phyloP scores from a whole-genome alignment of 2,888 invertebrate genomes.

The Catocala fraxini region DNA sequence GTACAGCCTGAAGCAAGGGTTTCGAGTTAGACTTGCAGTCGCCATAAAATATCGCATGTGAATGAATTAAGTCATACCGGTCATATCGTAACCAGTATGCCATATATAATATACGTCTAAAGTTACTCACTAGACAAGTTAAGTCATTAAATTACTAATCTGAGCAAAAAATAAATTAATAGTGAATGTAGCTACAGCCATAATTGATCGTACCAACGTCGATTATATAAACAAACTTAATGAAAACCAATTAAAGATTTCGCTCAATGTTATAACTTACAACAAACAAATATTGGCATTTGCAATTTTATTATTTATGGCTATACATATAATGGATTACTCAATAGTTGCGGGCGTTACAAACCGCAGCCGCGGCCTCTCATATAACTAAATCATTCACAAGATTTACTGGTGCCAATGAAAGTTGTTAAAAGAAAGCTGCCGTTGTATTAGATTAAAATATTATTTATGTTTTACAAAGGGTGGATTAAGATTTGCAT shows the following conservation, averaged over 20 bases:
- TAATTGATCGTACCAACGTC: conserved; percentile 45
- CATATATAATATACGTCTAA: neutral
- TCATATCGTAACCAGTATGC: neutral
- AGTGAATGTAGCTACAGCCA: conserved; percentile 33
- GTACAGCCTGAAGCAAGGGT: too few relatives aligned
- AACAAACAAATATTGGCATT: conserved; percentile 49
- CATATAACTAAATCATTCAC: conserved; percentile 53
- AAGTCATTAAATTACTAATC: conserved; percentile 11
- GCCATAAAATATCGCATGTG: too few relatives aligned
- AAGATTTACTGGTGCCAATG: conserved; percentile 61
- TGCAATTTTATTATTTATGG: conserved; percentile 54
- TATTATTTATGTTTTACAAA: conserved; percentile 60
- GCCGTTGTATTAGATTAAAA: conserved; percentile 57
- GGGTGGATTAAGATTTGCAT: conserved; percentile 66
- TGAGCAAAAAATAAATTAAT: conserved; percentile 33
- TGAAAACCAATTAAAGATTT: conserved; percentile 54
- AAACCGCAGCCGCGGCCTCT: conserved; percentile 49
- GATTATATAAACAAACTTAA: conserved; percentile 53
- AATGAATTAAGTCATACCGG: neutral
- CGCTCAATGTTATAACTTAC: conserved; percentile 41
- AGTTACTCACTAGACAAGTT: conserved; percentile 6
- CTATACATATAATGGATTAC: conserved; percentile 46
- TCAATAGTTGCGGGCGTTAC: conserved; percentile 41
- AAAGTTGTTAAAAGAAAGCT: conserved; percentile 64
- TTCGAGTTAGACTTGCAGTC: too few relatives aligned